These are phyloP conservation scores for Corvus hawaiiensis DNA, from an alignment of 2,113 vertebrate species.

Conservation along the genomic window DNA sequence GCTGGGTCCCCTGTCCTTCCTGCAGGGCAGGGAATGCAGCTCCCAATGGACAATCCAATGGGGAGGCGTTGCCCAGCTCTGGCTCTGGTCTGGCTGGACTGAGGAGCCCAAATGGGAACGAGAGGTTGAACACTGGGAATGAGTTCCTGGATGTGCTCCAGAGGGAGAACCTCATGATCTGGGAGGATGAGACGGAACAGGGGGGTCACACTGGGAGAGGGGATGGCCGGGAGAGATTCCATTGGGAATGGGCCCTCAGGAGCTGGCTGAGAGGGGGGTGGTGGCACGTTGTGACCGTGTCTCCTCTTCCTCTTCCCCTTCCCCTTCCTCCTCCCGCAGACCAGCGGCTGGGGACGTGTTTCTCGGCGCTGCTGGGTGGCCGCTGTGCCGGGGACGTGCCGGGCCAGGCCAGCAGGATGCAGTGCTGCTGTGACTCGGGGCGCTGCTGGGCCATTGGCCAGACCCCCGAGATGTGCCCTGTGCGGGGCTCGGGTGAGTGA, in stretches of 20 bases:
- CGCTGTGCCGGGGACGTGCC: slow-evolving; percentile 87
- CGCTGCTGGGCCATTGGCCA: slow-evolving; percentile 90
- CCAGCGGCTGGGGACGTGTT: slow-evolving; percentile 89
- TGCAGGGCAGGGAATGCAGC: neutral
- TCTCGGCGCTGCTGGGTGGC: slow-evolving; percentile 86
- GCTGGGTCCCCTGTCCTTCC: neutral
- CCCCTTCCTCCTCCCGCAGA: slow-evolving; percentile 67
- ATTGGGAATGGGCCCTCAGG: fast-evolving
- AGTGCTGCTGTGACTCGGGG: slow-evolving; percentile 93
- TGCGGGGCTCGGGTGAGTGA: slow-evolving; percentile 86
- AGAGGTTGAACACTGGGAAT: neutral
- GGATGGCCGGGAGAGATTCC: neutral
- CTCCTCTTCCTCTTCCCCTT: neutral
- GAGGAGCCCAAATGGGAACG: neutral
- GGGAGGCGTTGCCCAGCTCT: neutral
- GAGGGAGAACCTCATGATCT: neutral
- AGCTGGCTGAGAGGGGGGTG: fast-evolving
- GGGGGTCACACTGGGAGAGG: neutral
- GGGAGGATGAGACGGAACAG: neutral
- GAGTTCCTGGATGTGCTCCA: neutral
- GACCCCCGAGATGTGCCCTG: slow-evolving; percentile 92
- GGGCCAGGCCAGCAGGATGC: slow-evolving; percentile 88
- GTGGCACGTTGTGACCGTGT: fast-evolving
- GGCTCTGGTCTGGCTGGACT: neutral
- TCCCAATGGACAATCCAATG: neutral